Evolutionary conservation across 2,113 vertebrate genomes (phyloP), one percentile per base, ranked within the genome.

Genomic region (Erinaceus europaeus): DNA sequence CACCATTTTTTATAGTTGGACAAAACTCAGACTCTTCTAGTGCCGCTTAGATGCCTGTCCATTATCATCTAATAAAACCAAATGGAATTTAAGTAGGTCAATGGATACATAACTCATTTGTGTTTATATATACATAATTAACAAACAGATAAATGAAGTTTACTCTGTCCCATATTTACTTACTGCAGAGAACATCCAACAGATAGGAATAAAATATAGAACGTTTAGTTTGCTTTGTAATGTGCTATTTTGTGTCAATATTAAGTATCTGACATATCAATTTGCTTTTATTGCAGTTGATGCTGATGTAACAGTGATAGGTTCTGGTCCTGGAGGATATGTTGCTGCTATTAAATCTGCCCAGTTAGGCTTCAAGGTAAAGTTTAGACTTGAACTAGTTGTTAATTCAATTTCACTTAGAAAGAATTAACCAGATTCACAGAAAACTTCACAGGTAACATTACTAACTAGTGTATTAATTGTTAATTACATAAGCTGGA

Each of bases 291-390:
- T 93, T 78, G 15, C 88, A 99, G 99, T 99, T 61, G 99, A 99
- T 92, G 98, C 98, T 0, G 99, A 99, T 84, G 97, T 99, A 93
- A 99, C 99, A 0, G 99, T 99, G 72, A 97, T 99, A 57, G 99
- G 99, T 59, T 99, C 99, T 69, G 99, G 99, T 4, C 99, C 99
- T 13, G 99, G 99, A 59, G 99, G 99, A 3, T 99, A 99, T 65
- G 99, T 99, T 14, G 99, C 99, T 82, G 99, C 99, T 88, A 99
- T 99, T 96, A 99, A 99, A 97, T 98, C 99, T 59, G 98, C 99
- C 40, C 99, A 99, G 95, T 98, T 99, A 68, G 99, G 99, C 27
- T 99, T 99, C 95, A 99, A 98, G 98, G 99, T 99, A 95, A 96
- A 87, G 6, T 48, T 57, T 34, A 72, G 38, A 53, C 3, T 57